Evolutionary conservation across 2,113 vertebrate genomes (phyloP).

Genomic region (Acrocephalus kingi): DNA sequence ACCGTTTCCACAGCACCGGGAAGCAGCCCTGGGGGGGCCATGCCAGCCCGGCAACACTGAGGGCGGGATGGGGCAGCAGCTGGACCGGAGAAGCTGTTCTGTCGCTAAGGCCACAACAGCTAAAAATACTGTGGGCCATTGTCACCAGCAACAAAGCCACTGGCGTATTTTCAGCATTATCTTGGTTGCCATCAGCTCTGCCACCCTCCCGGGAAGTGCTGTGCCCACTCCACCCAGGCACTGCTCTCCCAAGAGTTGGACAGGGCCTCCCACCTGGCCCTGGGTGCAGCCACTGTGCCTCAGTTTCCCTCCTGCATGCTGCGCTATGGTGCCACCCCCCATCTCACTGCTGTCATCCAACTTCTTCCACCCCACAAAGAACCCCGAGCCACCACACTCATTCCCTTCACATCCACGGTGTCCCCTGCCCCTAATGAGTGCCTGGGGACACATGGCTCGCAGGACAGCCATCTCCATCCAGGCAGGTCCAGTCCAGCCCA

Average conservation of each 20-base stretch:
- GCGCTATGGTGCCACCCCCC: neutral
- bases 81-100: neutral
- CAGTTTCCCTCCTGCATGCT: neutral
- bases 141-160: constrained; percentile 30
- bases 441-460: rapidly evolving
- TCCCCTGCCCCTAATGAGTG: neutral
- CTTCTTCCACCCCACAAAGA: neutral
- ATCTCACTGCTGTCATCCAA: neutral
- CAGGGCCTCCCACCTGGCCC: neutral
- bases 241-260: neutral
- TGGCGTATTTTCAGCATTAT: constrained; percentile 42
- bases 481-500: neutral
- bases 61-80: neutral
- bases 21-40: neutral
- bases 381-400: neutral
- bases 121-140: constrained; percentile 55
- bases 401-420: neutral
- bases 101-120: neutral
- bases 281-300: neutral
- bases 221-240: neutral
- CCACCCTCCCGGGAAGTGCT: neutral
- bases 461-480: neutral
- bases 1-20: constrained; percentile 38
- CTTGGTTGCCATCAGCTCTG: neutral
- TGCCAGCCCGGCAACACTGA: neutral